Percentiles rank a stretch among this genome's conserved stretches.
These are phyloP conservation scores for Eurois occulta DNA, from an alignment of 2,888 invertebrate species.

Conservation along the genomic window DNA sequence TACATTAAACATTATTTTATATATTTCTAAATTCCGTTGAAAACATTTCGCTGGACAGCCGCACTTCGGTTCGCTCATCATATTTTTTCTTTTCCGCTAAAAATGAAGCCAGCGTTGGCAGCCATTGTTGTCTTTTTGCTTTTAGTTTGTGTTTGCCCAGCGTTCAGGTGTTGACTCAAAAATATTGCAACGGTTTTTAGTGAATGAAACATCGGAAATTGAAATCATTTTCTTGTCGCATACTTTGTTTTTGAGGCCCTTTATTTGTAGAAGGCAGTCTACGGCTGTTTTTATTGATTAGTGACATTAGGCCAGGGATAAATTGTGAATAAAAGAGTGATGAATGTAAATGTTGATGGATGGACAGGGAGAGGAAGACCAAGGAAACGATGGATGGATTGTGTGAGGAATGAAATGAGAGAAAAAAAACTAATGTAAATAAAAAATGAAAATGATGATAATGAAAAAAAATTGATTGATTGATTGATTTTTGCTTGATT, in stretches of 20 bases:
- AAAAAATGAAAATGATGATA: no score
- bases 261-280: slow-evolving; percentile 13
- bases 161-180: slow-evolving; percentile 79
- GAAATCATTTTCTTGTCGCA: slow-evolving; percentile 64
- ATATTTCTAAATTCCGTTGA: slow-evolving; percentile 31
- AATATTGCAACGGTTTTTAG: slow-evolving; percentile 77
- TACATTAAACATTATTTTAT: slow-evolving; percentile 4
- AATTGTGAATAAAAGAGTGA: no score
- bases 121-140: slow-evolving; percentile 71
- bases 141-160: slow-evolving; percentile 71
- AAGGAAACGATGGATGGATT: no score
- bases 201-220: slow-evolving; percentile 72
- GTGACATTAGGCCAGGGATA: no score
- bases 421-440: no score
- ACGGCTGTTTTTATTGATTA: not conserved
- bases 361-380: no score
- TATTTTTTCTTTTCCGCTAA: slow-evolving; percentile 72
- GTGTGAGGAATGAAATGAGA: no score
- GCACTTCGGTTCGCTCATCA: slow-evolving; percentile 69
- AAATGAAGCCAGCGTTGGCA: slow-evolving; percentile 69
- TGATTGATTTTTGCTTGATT: no score
- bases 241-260: slow-evolving; percentile 16
- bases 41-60: slow-evolving; percentile 51
- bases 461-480: no score
- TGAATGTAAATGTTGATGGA: no score